Evolutionary conservation across 23 tunicate genomes (phyloP).

Genomic region (Botrylloides violaceus): DNA sequence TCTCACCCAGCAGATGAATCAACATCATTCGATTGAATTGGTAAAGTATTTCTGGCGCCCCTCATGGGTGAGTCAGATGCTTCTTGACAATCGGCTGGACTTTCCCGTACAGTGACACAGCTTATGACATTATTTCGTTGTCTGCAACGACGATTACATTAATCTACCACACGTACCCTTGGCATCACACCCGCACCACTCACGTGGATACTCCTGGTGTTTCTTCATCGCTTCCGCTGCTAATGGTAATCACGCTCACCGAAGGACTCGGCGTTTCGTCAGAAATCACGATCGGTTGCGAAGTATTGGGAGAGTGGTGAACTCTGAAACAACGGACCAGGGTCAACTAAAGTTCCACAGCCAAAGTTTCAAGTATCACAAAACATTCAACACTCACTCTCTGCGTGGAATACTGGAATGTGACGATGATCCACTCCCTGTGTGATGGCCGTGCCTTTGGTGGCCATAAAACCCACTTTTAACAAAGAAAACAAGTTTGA

Average conservation of each 20-base stretch:
- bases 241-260: slow-evolving; percentile 85
- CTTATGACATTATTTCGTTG: slow-evolving; percentile 59
- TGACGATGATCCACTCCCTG: background rate
- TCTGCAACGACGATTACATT: no score
- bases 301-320: background rate
- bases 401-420: background rate
- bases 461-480: background rate
- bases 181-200: no score
- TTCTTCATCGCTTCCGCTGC: slow-evolving; percentile 82
- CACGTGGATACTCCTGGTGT: slow-evolving; percentile 5
- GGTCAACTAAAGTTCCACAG: background rate
- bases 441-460: background rate
- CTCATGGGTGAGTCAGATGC: slow-evolving; percentile 1
- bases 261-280: slow-evolving; percentile 69
- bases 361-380: no score
- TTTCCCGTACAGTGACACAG: slow-evolving; percentile 69
- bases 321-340: background rate
- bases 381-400: background rate
- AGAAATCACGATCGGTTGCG: slow-evolving; percentile 47
- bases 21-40: background rate
- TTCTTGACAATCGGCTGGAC: slow-evolving; percentile 56
- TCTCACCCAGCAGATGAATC: background rate
- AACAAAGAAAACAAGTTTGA: background rate
- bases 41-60: background rate
- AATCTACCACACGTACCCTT: no score